A percentile compares a stretch with the other conserved stretches of the same genome.
These are phyloP conservation scores for Cryptus armator DNA, from an alignment of 2,888 invertebrate genomes.

Conservation along the genomic window DNA sequence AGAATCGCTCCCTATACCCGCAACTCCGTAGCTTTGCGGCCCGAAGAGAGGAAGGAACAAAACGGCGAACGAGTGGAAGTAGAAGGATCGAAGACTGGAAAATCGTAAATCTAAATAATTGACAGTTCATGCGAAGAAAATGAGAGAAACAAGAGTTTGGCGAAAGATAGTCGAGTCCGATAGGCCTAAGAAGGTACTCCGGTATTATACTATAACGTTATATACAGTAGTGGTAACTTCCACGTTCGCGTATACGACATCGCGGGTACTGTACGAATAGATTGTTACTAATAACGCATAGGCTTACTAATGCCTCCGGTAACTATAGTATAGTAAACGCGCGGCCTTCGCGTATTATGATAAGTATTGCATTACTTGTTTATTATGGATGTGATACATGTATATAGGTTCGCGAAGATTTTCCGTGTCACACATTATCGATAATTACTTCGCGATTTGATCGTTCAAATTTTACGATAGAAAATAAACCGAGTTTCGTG, in stretches of 20 bases:
- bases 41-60: conserved; percentile 44
- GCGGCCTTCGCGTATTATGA: conserved; percentile 25
- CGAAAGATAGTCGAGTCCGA: conserved; percentile 72
- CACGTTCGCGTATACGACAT: neutral
- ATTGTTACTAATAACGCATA: conserved; percentile 64
- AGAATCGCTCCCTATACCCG: neutral
- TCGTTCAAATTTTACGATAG: no score
- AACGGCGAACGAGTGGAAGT: conserved; percentile 24
- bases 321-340: conserved; percentile 20
- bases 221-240: conserved; percentile 2
- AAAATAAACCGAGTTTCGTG: no score
- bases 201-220: conserved; percentile 51
- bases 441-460: no score
- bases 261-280: conserved; percentile 38
- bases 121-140: conserved; percentile 75
- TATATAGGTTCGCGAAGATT: conserved; percentile 2
- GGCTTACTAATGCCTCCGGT: conserved; percentile 41
- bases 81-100: conserved; percentile 63
- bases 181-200: conserved; percentile 61
- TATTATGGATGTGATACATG: conserved; percentile 15
- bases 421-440: conserved; percentile 10
- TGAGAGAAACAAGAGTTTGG: conserved; percentile 68
- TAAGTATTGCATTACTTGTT: conserved; percentile 16
- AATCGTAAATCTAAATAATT: conserved; percentile 82
- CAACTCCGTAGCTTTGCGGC: neutral